Evolutionary conservation across 2,113 vertebrate genomes (phyloP).

Genomic region (Scalopus aquaticus): DNA sequence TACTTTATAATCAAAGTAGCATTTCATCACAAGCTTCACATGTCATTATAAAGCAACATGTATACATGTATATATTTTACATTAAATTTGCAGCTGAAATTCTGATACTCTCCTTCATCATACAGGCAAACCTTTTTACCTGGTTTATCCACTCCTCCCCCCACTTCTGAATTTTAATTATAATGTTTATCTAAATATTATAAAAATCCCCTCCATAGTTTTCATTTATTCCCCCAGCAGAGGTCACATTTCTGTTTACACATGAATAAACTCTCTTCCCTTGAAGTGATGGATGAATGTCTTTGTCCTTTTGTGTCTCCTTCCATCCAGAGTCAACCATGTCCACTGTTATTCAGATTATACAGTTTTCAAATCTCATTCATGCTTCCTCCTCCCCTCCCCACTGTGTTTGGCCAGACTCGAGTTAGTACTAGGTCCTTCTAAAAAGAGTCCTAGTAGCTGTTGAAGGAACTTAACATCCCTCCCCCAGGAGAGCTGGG

Average conservation of each 20-base stretch:
- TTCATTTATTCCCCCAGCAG: neutral
- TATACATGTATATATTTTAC: too few relatives aligned
- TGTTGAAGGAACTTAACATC: neutral
- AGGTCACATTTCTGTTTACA: neutral
- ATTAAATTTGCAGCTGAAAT: too few relatives aligned
- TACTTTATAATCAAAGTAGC: too few relatives aligned
- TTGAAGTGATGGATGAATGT: neutral
- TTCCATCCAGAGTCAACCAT: neutral
- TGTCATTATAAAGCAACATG: too few relatives aligned
- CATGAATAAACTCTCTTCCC: neutral
- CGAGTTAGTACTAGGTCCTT: neutral
- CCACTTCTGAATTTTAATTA: neutral
- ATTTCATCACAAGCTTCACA: too few relatives aligned
- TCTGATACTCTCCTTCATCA: too few relatives aligned
- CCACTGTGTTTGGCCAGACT: neutral
- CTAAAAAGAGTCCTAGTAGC: neutral
- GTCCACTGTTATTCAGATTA: neutral
- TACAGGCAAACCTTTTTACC: too few relatives aligned
- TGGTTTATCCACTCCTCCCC: too few relatives aligned
- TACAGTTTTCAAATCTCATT: neutral
- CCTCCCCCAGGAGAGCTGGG: neutral
- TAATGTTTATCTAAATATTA: neutral
- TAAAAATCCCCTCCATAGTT: neutral
- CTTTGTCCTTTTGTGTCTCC: neutral
- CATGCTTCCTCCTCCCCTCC: too few relatives aligned